A percentile compares a stretch with the other conserved stretches of the same genome.
Conservation (phyloP, 2,888 invertebrate species). For the Chrysotoxum bicinctum region DNA sequence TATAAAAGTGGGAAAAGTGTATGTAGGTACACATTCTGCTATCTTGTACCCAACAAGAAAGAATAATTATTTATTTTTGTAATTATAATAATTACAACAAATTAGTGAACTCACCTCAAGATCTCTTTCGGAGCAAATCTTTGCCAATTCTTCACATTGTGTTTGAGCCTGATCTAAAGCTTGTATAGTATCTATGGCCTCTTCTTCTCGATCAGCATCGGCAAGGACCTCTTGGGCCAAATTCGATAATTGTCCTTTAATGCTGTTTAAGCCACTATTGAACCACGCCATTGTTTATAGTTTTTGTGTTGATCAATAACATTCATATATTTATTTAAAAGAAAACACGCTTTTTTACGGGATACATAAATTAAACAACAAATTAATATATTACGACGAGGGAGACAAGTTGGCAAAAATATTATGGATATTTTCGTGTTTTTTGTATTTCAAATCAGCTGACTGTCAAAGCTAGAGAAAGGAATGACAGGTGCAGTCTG, state of each 20-base stretch:
- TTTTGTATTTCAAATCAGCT: conserved; percentile 57
- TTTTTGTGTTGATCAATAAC: conserved; percentile 36
- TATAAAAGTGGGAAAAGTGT: background rate
- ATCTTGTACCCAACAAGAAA: background rate
- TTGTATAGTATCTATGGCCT: conserved; percentile 76
- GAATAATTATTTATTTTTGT: background rate
- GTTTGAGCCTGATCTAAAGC: conserved; percentile 61
- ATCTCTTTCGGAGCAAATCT: conserved; percentile 61
- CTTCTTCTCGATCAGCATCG: conserved; percentile 86
- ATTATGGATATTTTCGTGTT: conserved; percentile 62
- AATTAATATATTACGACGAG: conserved; percentile 51
- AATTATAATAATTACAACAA: background rate
- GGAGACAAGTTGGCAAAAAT: conserved; percentile 70
- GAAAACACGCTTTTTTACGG: conserved; percentile 33
- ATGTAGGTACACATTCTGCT: conserved; percentile 48
- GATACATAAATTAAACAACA: conserved; percentile 62
- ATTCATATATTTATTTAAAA: conserved; percentile 16
- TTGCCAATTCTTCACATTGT: conserved; percentile 62
- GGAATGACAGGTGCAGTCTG: conserved; percentile 34
- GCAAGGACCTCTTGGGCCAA: conserved; percentile 94
- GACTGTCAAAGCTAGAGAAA: conserved; percentile 50
- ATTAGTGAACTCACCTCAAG: conserved; percentile 39
- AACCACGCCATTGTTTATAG: conserved; percentile 86
- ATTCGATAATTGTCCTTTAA: conserved; percentile 94
- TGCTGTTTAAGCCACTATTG: conserved; percentile 83